Evolutionary conservation across 2,797 vertebrate genomes (phyloP).

Genomic region (Odontamblyopus rebecca): DNA sequence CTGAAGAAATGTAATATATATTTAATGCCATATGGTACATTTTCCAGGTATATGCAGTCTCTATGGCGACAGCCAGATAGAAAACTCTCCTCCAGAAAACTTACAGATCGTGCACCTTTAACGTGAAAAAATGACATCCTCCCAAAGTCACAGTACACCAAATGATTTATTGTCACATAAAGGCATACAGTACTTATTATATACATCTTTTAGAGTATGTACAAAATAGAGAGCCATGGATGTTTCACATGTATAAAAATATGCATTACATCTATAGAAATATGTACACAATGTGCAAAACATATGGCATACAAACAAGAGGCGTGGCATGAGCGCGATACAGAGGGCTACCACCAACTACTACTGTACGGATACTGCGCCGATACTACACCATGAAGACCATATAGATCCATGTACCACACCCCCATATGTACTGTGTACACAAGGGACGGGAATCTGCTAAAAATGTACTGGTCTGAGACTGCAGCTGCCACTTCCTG

Average conservation of each 20-base stretch:
- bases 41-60: too few species aligned
- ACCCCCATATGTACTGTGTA: not conserved
- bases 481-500: slow-evolving; percentile 6
- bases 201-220: slow-evolving; percentile 90
- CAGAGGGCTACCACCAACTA: slow-evolving; percentile 15
- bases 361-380: slow-evolving; percentile 6
- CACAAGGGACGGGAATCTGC: not conserved
- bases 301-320: slow-evolving; percentile 89
- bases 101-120: too few species aligned
- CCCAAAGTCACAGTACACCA: slow-evolving; percentile 79
- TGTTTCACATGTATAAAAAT: slow-evolving; percentile 97
- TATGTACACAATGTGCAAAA: slow-evolving; percentile 99
- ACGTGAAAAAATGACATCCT: not conserved
- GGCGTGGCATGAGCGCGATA: slow-evolving; percentile 76
- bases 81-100: too few species aligned
- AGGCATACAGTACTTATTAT: slow-evolving; percentile 80
- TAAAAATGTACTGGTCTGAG: slow-evolving; percentile 14
- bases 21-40: too few species aligned
- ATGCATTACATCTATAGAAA: slow-evolving; percentile 89
- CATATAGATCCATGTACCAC: too few species aligned
- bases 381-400: not conserved
- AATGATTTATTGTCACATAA: slow-evolving; percentile 89
- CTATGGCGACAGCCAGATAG: too few species aligned
- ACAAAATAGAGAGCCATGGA: slow-evolving; percentile 92
- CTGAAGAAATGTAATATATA: too few species aligned